A percentile compares a stretch with the other conserved stretches of the same genome.
Evolutionary conservation across 2,113 vertebrate species (phyloP).

Genomic region (Platycercus adscitus): DNA sequence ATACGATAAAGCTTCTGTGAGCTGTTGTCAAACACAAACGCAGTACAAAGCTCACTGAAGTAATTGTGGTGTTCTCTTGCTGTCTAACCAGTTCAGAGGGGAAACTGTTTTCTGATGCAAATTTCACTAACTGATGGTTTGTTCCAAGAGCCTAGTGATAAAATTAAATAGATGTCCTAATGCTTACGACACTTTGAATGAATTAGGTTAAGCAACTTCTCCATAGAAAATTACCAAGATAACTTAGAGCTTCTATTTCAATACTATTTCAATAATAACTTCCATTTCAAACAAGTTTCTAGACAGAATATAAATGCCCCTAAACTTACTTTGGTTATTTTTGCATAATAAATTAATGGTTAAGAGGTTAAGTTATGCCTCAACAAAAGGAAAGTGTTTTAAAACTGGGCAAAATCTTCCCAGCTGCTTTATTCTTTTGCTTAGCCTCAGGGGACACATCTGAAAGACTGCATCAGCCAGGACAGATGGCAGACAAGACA

Average conservation of each 20-base stretch:
- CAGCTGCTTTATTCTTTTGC: neutral
- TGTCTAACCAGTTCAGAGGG: accelerated
- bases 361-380: neutral
- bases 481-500: constrained; percentile 2
- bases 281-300: neutral
- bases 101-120: neutral
- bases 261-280: neutral
- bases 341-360: neutral
- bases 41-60: neutral
- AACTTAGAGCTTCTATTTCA: neutral
- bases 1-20: neutral
- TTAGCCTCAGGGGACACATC: neutral
- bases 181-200: neutral
- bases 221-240: neutral
- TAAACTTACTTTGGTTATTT: neutral
- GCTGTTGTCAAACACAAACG: neutral
- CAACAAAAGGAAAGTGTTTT: neutral
- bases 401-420: neutral
- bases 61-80: accelerated
- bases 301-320: neutral
- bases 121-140: neutral
- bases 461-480: neutral
- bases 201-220: neutral
- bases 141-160: neutral
- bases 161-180: neutral